A percentile compares a stretch with the other conserved stretches of the same genome.
These are phyloP conservation scores for Leptinotarsa haldemani DNA, from an alignment of 2,888 invertebrate species.

Conservation along the genomic window DNA sequence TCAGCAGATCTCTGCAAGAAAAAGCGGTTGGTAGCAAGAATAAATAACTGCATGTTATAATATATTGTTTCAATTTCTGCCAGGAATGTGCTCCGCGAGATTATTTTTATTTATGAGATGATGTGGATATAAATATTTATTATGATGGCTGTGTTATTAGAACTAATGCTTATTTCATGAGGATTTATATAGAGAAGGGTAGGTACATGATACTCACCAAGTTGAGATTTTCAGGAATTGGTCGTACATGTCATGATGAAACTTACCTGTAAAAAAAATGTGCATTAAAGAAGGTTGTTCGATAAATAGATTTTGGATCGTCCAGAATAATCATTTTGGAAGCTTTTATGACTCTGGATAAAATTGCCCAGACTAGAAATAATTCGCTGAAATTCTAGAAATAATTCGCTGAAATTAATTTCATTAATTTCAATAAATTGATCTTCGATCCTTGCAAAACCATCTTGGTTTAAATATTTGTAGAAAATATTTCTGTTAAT, in stretches of 20 bases:
- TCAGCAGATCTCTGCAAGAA: conserved; percentile 7
- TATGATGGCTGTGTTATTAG: conserved; percentile 27
- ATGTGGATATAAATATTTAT: conserved; percentile 29
- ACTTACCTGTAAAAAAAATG: conserved; percentile 26
- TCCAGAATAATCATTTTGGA: too few relatives aligned
- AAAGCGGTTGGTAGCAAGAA: conserved; percentile 2
- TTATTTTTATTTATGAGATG: conserved; percentile 25
- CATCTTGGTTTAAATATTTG: too few relatives aligned
- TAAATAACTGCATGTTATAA: conserved; percentile 16
- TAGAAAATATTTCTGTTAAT: too few relatives aligned
- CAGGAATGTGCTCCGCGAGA: conserved; percentile 12
- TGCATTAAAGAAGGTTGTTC: too few relatives aligned
- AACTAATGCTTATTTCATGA: conserved; percentile 30
- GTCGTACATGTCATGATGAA: not conserved
- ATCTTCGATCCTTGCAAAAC: too few relatives aligned
- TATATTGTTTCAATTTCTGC: conserved; percentile 28
- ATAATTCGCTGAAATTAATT: too few relatives aligned
- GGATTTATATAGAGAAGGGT: not conserved
- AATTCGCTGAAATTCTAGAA: too few relatives aligned
- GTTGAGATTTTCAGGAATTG: not conserved
- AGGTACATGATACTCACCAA: conserved; percentile 20
- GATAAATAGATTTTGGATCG: too few relatives aligned
- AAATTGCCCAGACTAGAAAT: too few relatives aligned
- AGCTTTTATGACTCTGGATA: too few relatives aligned
- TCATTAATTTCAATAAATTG: too few relatives aligned